These are phyloP conservation scores for Gnathonemus echidnorhynchus DNA, from an alignment of 2,113 vertebrate species.

Conservation along the genomic window DNA sequence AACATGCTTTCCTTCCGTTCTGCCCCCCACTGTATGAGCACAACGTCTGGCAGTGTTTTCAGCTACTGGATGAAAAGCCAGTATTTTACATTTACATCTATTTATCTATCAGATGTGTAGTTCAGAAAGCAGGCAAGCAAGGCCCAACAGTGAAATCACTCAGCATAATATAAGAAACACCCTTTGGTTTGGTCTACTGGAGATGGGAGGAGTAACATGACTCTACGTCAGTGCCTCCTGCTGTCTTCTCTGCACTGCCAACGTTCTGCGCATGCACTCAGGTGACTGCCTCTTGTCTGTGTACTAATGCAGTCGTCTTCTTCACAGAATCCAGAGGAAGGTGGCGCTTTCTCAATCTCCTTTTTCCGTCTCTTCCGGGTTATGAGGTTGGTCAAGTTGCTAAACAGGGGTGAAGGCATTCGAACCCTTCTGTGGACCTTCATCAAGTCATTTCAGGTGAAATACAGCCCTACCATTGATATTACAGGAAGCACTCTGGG, in stretches of 20 bases:
- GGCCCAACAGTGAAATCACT: background rate
- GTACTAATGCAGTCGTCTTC: constrained; percentile 58
- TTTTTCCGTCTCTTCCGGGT: constrained; percentile 98
- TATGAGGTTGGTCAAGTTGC: constrained; percentile 94
- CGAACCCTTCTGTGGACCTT: constrained; percentile 95
- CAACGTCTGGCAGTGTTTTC: constrained; percentile 8
- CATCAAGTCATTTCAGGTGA: constrained; percentile 97
- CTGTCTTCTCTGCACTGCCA: background rate
- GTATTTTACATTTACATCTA: background rate
- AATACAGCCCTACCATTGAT: constrained; percentile 11
- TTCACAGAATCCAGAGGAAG: constrained; percentile 91
- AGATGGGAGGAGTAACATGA: background rate
- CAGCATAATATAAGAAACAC: background rate
- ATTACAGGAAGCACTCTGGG: background rate
- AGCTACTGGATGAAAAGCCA: background rate
- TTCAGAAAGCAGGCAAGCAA: background rate
- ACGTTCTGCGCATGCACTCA: constrained; percentile 28
- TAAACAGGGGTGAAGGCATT: constrained; percentile 95
- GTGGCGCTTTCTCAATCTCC: constrained; percentile 95
- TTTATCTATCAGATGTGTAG: background rate
- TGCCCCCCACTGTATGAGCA: background rate
- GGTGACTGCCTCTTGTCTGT: constrained; percentile 33
- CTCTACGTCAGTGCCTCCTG: background rate
- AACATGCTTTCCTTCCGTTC: constrained; percentile 6
- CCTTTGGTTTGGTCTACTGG: background rate